These are phyloP conservation scores for Globodera rostochiensis DNA, from an alignment of 1,140 invertebrate species.

Conservation along the genomic window DNA sequence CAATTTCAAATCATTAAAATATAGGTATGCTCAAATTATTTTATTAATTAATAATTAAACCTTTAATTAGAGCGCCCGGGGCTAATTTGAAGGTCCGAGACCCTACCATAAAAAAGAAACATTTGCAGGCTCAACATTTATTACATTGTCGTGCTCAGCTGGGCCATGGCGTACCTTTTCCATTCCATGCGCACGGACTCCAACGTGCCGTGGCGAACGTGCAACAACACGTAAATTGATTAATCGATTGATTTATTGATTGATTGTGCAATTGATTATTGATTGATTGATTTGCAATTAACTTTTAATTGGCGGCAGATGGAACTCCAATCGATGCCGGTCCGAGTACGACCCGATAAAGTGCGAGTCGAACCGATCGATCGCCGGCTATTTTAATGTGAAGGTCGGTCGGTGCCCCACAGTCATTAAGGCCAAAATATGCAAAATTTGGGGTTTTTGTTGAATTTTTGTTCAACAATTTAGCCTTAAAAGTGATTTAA, in stretches of 20 bases:
- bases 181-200: slow-evolving; percentile 75
- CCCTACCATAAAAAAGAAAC: not conserved
- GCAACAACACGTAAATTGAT: slow-evolving; percentile 78
- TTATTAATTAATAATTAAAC: too few relatives aligned
- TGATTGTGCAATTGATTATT: too few relatives aligned
- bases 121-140: slow-evolving; percentile 85
- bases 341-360: slow-evolving; percentile 67
- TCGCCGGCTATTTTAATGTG: slow-evolving; percentile 64
- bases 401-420: slow-evolving; percentile 27
- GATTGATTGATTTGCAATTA: too few relatives aligned
- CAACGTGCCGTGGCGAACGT: slow-evolving; percentile 93
- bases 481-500: too few relatives aligned
- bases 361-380: slow-evolving; percentile 62
- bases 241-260: too few relatives aligned
- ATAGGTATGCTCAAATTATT: too few relatives aligned
- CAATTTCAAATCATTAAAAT: too few relatives aligned
- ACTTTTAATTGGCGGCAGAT: slow-evolving; percentile 67
- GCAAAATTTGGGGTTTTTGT: too few relatives aligned
- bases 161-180: slow-evolving; percentile 96
- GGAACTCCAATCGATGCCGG: slow-evolving; percentile 75
- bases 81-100: too few relatives aligned
- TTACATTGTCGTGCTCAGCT: slow-evolving; percentile 96
- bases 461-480: not conserved
- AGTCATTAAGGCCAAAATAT: too few relatives aligned
- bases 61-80: too few relatives aligned